Percentiles rank a stretch among this genome's conserved stretches.
These are phyloP conservation scores for Chloroclysta siterata DNA, from an alignment of 2,888 invertebrate species.

Conservation along the genomic window DNA sequence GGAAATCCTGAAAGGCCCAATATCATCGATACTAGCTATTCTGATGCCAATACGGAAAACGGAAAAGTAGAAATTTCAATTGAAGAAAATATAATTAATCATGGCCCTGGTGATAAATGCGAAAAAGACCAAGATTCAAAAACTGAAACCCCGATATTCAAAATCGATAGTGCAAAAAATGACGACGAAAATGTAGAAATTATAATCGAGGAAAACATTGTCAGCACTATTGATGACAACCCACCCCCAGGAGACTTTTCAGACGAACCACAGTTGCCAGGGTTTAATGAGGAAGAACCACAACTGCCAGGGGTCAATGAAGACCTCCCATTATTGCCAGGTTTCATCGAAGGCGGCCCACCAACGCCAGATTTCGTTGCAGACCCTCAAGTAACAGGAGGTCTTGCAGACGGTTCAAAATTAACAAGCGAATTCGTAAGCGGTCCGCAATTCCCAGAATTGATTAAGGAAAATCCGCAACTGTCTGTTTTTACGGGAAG, in stretches of 20 bases:
- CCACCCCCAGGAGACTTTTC: slow-evolving; percentile 2
- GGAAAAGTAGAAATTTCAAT: slow-evolving; percentile 58
- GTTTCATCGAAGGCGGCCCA: background rate
- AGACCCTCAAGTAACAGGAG: slow-evolving; percentile 5
- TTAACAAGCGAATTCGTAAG: slow-evolving; percentile 3
- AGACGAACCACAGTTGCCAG: slow-evolving; percentile 7
- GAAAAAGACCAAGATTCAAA: slow-evolving; percentile 49
- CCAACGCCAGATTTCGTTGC: slow-evolving; percentile 11
- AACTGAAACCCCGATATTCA: slow-evolving; percentile 34
- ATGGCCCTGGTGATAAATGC: slow-evolving; percentile 40
- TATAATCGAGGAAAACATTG: slow-evolving; percentile 59
- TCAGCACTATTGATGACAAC: slow-evolving; percentile 20
- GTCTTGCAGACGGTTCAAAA: slow-evolving; percentile 7
- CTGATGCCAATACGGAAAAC: slow-evolving; percentile 26
- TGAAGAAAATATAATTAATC: slow-evolving; percentile 52
- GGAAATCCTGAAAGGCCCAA: slow-evolving; percentile 38
- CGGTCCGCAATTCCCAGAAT: slow-evolving; percentile 1
- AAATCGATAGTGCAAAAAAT: slow-evolving; percentile 33
- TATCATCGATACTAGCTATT: slow-evolving; percentile 32
- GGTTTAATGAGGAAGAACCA: slow-evolving; percentile 4
- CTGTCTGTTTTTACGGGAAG: slow-evolving; percentile 5
- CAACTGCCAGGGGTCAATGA: background rate
- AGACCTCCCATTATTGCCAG: background rate
- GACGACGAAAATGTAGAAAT: slow-evolving; percentile 53
- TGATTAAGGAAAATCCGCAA: slow-evolving; percentile 6